These are phyloP conservation scores for Neopipo cinnamomea DNA, from an alignment of 2,113 vertebrate genomes.

Conservation along the genomic window DNA sequence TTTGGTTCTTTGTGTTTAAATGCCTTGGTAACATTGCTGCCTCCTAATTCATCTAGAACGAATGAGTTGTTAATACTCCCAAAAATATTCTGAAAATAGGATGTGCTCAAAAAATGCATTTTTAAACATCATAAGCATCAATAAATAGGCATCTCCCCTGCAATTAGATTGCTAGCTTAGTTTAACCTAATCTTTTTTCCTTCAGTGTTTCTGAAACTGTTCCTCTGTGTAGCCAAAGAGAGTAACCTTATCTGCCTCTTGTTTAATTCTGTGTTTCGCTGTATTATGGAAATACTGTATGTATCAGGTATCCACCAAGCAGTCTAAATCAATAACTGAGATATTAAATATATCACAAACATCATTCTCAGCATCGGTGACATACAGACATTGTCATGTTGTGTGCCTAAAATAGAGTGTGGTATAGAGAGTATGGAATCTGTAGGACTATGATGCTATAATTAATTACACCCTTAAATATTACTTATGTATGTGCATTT, in stretches of 20 bases:
- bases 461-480: slow-evolving; percentile 61
- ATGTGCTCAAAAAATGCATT: background rate
- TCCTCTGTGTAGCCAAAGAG: background rate
- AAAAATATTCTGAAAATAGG: background rate
- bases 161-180: background rate
- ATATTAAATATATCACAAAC: slow-evolving; percentile 67
- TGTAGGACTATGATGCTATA: slow-evolving; percentile 41
- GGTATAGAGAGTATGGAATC: slow-evolving; percentile 57
- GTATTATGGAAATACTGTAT: slow-evolving; percentile 38
- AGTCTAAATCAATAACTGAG: slow-evolving; percentile 57
- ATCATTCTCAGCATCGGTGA: slow-evolving; percentile 60
- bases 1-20: background rate
- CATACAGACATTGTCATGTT: slow-evolving; percentile 57
- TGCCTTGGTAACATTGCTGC: background rate
- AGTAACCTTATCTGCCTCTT: slow-evolving; percentile 48
- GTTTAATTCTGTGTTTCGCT: slow-evolving; percentile 42
- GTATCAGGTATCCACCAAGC: slow-evolving; percentile 50
- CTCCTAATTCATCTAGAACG: background rate
- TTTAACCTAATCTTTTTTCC: background rate
- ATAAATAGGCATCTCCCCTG: background rate
- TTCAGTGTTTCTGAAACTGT: background rate
- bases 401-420: slow-evolving; percentile 50
- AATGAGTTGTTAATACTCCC: background rate
- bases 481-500: slow-evolving; percentile 44
- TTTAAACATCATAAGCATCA: background rate